Evolutionary conservation across 1,140 invertebrate species (phyloP), one percentile per base, ranked within the genome.

Genomic region (Pseudomyrmex dendroicus): DNA sequence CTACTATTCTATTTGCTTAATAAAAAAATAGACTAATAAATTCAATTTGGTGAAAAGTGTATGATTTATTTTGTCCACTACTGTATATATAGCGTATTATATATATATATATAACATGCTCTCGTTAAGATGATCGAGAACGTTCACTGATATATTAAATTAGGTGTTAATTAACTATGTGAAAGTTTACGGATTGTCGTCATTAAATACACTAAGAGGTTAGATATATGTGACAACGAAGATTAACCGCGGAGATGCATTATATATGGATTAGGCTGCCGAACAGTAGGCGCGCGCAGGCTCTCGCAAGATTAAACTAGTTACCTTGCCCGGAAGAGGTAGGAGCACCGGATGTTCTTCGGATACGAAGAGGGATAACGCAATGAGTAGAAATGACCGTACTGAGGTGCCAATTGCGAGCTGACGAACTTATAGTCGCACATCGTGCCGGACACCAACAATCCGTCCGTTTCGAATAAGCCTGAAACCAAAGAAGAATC

Each of bases 311-410:
- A 73, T 64, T 70, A 76, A 68, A 20, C 54, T 89, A 93, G 93
- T 92, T 94, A 97, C 96, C 96, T 97, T 73, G 96, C 96, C 90
- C 96, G 95, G 93, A 98, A 98, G 88, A 96, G 95, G 94, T 98
- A 98, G 82, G 96, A 96, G 94, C 97, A 98, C 57, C 95, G 95
- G 86, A 97, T 95, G 91, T 97, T 96, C 86, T 96, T 96, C n/a
- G 97, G 97, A 91, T 98, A 98, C 84, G 96, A 97, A 56, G 97
- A 97, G 8, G 97, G 97, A 94, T 98, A 98, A 84, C 96, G 95
- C 1, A 97, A 97, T 57, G 97, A 98, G 91, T 97, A 98, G 90
- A 98, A 97, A 56, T 95, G 95, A 10, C 97, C 97, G 86, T 96
- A 95, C 35, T 95, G 93, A 35, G 95, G 95, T 64, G 95, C 95